A percentile compares a stretch with the other conserved stretches of the same genome.
Conservation (phyloP, 2,888 invertebrate genomes). For the Osedax fenrisi region DNA sequence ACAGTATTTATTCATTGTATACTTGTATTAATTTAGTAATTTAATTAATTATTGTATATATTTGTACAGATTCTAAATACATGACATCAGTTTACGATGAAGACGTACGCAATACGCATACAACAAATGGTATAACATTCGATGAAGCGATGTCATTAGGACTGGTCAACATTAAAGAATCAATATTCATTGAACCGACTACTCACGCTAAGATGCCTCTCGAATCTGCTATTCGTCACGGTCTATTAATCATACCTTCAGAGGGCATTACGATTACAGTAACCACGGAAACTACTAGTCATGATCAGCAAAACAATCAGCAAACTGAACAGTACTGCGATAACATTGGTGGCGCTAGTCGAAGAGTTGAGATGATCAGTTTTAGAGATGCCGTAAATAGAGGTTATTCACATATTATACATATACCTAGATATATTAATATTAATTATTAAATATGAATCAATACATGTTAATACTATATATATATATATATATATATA, state of each 20-base stretch:
- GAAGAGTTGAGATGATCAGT: not conserved
- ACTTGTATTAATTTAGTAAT: too few relatives aligned
- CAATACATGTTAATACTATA: too few relatives aligned
- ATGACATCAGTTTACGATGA: too few relatives aligned
- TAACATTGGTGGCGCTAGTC: not conserved
- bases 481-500: too few relatives aligned
- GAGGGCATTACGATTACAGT: conserved; percentile 31
- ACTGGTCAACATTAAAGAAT: conserved; percentile 35
- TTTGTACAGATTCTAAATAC: too few relatives aligned
- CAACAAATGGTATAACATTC: conserved; percentile 35
- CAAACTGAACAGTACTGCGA: not conserved
- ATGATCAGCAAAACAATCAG: not conserved
- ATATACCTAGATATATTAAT: too few relatives aligned
- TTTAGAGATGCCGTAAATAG: not conserved
- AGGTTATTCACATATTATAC: not conserved
- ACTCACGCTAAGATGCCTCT: conserved; percentile 40
- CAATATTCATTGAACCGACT: conserved; percentile 36
- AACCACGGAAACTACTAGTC: not conserved
- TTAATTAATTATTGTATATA: too few relatives aligned
- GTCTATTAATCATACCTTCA: conserved; percentile 35
- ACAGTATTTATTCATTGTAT: too few relatives aligned
- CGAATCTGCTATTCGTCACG: conserved; percentile 37
- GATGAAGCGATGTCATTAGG: conserved; percentile 36
- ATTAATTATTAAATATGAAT: too few relatives aligned
- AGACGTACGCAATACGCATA: too few relatives aligned